A percentile compares a stretch with the other conserved stretches of the same genome.
These are phyloP conservation scores for Chaetodon trifasciatus DNA, from an alignment of 2,797 vertebrate species.

Conservation along the genomic window DNA sequence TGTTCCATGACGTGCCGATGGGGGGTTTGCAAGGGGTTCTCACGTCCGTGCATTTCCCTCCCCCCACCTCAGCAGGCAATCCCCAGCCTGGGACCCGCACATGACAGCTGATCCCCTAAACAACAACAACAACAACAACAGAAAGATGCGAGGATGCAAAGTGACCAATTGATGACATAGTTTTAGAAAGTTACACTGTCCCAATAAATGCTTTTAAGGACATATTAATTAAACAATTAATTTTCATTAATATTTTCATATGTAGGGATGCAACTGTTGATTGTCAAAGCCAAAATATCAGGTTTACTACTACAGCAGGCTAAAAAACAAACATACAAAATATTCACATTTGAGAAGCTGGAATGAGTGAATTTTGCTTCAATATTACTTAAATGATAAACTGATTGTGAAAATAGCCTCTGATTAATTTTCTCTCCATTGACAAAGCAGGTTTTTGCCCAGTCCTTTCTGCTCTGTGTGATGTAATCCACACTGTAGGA, in stretches of 20 bases:
- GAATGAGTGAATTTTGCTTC: not conserved
- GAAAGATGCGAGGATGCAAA: conserved; percentile 39
- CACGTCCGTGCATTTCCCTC: conserved; percentile 71
- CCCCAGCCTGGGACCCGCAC: conserved; percentile 61
- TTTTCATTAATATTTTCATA: too few species aligned
- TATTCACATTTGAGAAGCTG: not conserved
- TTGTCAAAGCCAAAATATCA: not conserved
- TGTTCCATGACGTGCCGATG: conserved; percentile 96
- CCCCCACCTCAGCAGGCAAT: conserved; percentile 58
- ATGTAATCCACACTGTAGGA: not conserved
- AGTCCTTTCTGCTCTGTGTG: not conserved
- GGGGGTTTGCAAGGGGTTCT: conserved; percentile 91
- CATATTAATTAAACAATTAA: not conserved
- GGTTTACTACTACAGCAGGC: not conserved
- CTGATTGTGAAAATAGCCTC: not conserved
- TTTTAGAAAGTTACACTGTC: not conserved
- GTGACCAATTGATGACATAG: not conserved
- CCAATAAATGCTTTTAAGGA: not conserved
- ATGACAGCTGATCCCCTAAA: conserved; percentile 65
- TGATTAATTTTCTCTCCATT: not conserved
- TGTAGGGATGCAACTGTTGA: not conserved
- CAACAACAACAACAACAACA: conserved; percentile 43
- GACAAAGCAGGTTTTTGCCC: not conserved
- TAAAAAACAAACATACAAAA: not conserved
- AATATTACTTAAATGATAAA: not conserved